Evolutionary conservation across 2,888 invertebrate species (phyloP).

Genomic region (Conistra vaccinii): DNA sequence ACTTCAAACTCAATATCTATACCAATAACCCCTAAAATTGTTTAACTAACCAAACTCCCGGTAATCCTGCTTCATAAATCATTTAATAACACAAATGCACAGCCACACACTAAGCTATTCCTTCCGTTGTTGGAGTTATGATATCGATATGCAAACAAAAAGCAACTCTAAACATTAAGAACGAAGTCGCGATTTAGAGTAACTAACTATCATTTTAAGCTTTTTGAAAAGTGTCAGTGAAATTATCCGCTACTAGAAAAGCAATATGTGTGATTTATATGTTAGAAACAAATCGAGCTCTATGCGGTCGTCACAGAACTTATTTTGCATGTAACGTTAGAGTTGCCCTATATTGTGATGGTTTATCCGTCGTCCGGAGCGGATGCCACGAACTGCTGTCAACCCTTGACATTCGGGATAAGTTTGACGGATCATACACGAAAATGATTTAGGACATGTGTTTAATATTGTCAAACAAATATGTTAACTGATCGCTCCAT

Average conservation of each 20-base stretch:
- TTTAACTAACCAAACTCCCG: constrained; percentile 71
- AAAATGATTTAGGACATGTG: constrained; percentile 82
- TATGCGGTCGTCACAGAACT: constrained; percentile 66
- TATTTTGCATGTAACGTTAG: constrained; percentile 65
- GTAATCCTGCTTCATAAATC: constrained; percentile 90
- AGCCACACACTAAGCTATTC: constrained; percentile 89
- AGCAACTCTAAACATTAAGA: constrained; percentile 60
- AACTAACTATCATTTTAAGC: constrained; percentile 67
- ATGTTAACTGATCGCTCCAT: constrained; percentile 60
- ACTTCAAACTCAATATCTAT: constrained; percentile 76
- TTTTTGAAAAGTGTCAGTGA: constrained; percentile 75
- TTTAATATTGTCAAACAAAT: constrained; percentile 72
- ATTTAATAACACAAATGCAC: constrained; percentile 90
- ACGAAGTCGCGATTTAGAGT: constrained; percentile 63
- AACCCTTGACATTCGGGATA: constrained; percentile 88
- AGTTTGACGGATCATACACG: constrained; percentile 86
- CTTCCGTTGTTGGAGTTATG: constrained; percentile 85
- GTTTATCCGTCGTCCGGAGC: constrained; percentile 82
- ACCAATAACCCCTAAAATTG: constrained; percentile 79
- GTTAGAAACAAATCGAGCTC: constrained; percentile 70
- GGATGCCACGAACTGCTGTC: constrained; percentile 88
- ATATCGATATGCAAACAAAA: constrained; percentile 66
- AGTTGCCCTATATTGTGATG: constrained; percentile 73
- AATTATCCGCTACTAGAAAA: constrained; percentile 72
- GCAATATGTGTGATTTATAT: constrained; percentile 74